Base-by-base conservation (phyloP, 2,888 invertebrate species). In the Tanaodytes sp. region DNA sequence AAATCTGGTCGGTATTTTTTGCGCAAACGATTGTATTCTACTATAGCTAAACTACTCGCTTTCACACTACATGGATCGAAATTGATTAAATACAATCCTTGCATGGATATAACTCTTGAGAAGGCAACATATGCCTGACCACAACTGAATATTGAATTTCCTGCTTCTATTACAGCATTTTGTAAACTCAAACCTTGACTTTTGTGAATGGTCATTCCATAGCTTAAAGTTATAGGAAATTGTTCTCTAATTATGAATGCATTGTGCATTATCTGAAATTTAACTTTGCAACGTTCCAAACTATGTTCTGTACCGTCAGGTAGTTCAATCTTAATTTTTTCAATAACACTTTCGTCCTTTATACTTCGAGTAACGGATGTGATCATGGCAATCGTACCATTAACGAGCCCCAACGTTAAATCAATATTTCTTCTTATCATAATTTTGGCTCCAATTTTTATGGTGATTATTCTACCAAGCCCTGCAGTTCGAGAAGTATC, bases 181-280 rank as follows among this genome's bases (percentile, higher is more conserved):
- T 33, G 8, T 33, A 11, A n/a, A 33, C 33, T 33, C 33, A 33
- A 33, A 3, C n/a, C 33, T 33, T 33, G 33, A 33, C 33, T 33
- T 33, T 33, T 33, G 12, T 33, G 33, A 11, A 33, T 33, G 5
- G 33, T 33, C 33, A 33, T 33, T 6, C 33, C 33, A n/a, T 33
- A 33, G n/a, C 33, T 33, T 33, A 33, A 33, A 3, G 33, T n/a
- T 11, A 33, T 33, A n/a, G 33, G 33, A 33, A 33, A 33, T 11
- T 33, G 33, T 33, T 33, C 33, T 33, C 33, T 33, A 11, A 33
- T 33, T 11, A 33, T 33, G n/a, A n/a, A 33, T n/a, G 33, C 33
- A n/a, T 33, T 33, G n/a, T 33, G 5, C 33, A 4, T 33, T 6
- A 27, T 27, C 9, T 27, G 5, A 9, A 33, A 33, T 33, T 33